These are phyloP conservation scores for Fukomys damarensis DNA, from an alignment of 2,113 vertebrate genomes.

Conservation along the genomic window DNA sequence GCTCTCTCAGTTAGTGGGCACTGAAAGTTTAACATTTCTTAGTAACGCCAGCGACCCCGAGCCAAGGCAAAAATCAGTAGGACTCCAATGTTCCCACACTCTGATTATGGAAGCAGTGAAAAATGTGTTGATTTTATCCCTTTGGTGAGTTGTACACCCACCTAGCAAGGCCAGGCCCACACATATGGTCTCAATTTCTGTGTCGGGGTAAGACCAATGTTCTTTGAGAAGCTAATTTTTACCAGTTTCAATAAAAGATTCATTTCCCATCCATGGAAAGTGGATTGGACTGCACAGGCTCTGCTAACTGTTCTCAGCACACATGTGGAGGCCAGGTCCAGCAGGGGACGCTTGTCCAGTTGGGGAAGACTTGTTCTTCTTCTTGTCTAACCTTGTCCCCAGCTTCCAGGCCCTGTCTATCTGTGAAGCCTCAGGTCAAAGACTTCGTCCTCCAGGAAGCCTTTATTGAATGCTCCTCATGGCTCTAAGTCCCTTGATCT, in stretches of 20 bases:
- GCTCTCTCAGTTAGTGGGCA: background rate
- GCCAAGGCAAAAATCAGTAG: slow-evolving; percentile 39
- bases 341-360: background rate
- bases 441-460: background rate
- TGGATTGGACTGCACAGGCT: background rate
- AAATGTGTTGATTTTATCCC: slow-evolving; percentile 73
- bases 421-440: background rate
- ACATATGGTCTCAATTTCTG: slow-evolving; percentile 63
- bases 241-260: slow-evolving; percentile 56
- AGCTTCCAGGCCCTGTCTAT: background rate
- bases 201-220: slow-evolving; percentile 34
- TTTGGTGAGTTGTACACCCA: slow-evolving; percentile 62
- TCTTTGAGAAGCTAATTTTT: slow-evolving; percentile 66
- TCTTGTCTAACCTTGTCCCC: background rate
- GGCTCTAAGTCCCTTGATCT: background rate
- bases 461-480: background rate
- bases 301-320: background rate
- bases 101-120: slow-evolving; percentile 67
- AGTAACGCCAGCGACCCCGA: slow-evolving; percentile 12
- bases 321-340: background rate
- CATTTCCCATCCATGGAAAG: slow-evolving; percentile 32
- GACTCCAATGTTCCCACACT: slow-evolving; percentile 46
- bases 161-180: slow-evolving; percentile 53
- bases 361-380: background rate
- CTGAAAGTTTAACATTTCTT: slow-evolving; percentile 61